phyloP scores from a whole-genome alignment of 2,888 invertebrate species.

The Notocelia uddmanniana region DNA sequence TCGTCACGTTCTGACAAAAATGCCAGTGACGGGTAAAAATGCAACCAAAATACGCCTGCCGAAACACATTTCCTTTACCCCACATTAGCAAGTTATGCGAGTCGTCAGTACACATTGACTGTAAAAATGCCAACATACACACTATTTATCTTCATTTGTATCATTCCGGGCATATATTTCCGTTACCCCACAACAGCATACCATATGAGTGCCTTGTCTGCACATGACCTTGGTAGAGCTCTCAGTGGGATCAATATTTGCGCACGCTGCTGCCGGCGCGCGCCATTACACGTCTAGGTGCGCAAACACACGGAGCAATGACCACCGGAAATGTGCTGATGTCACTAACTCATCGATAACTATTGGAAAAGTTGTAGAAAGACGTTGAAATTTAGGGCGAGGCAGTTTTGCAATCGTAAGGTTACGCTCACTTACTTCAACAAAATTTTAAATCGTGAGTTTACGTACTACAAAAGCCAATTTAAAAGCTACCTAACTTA shows the following conservation, averaged over 20 bases:
- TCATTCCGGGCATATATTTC: not conserved
- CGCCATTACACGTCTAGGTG: constrained; percentile 53
- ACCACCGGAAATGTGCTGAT: constrained; percentile 47
- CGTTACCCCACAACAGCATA: not conserved
- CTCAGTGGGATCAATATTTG: constrained; percentile 67
- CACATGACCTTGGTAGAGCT: constrained; percentile 62
- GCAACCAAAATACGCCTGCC: too few relatives aligned
- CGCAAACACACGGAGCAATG: constrained; percentile 60
- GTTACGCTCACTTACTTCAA: not conserved
- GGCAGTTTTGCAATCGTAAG: not conserved
- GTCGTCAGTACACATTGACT: too few relatives aligned
- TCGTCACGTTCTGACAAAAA: too few relatives aligned
- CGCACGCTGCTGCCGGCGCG: constrained; percentile 59
- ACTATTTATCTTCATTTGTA: not conserved
- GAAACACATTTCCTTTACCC: too few relatives aligned
- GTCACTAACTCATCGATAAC: constrained; percentile 18
- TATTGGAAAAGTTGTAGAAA: constrained; percentile 8
- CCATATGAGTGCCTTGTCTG: constrained; percentile 10
- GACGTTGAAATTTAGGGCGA: not conserved
- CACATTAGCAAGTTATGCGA: too few relatives aligned
- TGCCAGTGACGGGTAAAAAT: too few relatives aligned
- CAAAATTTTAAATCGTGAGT: too few relatives aligned
- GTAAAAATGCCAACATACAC: not conserved
- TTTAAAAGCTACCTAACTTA: too few relatives aligned
- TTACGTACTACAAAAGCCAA: too few relatives aligned